Evolutionary conservation across 2,113 vertebrate genomes (phyloP).

Genomic region (Crotalus tigris): DNA sequence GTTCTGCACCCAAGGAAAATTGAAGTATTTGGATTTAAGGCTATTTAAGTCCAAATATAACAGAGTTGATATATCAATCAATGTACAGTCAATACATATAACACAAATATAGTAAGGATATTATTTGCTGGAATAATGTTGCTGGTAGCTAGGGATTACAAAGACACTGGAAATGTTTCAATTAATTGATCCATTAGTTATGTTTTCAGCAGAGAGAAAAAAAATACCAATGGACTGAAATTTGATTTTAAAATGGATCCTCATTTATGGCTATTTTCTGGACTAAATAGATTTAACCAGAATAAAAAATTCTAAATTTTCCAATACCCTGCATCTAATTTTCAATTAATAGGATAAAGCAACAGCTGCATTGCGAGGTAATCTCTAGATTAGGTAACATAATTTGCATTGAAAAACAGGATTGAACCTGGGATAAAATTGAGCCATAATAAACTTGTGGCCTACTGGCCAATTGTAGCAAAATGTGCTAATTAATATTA

Average conservation of each 20-base stretch:
- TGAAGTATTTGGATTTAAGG: not conserved
- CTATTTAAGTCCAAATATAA: conserved; percentile 15
- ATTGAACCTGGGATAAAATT: not conserved
- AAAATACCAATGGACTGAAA: not conserved
- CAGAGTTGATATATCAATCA: not conserved
- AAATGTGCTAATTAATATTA: not conserved
- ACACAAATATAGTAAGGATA: not conserved
- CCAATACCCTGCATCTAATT: not conserved
- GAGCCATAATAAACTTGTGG: not conserved
- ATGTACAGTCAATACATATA: not conserved
- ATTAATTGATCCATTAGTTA: not conserved
- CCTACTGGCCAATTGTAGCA: not conserved
- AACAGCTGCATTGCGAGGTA: not conserved
- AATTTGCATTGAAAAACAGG: not conserved
- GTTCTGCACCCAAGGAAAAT: conserved; percentile 12
- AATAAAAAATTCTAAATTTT: not conserved
- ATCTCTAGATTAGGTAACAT: not conserved
- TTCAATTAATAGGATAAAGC: not conserved
- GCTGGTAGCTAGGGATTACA: not conserved
- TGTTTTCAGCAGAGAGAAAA: not conserved
- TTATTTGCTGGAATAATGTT: not conserved
- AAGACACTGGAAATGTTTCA: not conserved
- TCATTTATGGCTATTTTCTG: not conserved
- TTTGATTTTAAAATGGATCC: not conserved
- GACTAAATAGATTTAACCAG: not conserved